Percentiles rank a stretch among this genome's conserved stretches.
phyloP scores from a whole-genome alignment of 2,888 invertebrate genomes.

The Sclerodermus sp. region DNA sequence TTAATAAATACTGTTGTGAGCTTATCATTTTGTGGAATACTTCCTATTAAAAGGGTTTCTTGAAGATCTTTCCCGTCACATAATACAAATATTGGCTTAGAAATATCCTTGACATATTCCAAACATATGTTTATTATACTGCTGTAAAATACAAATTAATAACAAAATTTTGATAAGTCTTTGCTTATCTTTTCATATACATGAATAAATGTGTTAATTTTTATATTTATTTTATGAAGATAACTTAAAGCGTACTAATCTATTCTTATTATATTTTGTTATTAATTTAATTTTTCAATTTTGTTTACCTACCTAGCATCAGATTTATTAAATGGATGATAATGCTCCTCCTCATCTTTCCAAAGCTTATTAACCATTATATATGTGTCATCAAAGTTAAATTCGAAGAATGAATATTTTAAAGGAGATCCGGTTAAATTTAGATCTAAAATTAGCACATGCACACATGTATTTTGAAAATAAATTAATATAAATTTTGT shows the following conservation, averaged over 20 bases:
- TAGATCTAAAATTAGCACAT: conserved; percentile 9
- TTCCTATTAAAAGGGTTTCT: conserved; percentile 28
- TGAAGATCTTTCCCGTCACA: conserved; percentile 31
- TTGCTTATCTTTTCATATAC: no score
- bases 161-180: no score
- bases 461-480: no score
- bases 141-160: conserved; percentile 21
- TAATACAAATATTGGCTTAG: conserved; percentile 32
- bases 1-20: conserved; percentile 30
- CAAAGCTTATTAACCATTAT: conserved; percentile 25
- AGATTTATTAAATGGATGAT: conserved; percentile 27
- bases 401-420: conserved; percentile 32
- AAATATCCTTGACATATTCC: conserved; percentile 17
- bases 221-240: neutral
- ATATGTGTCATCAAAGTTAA: conserved; percentile 29
- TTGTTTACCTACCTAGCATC: conserved; percentile 33
- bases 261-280: neutral
- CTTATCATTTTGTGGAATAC: conserved; percentile 18
- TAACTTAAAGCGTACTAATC: neutral
- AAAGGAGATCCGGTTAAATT: conserved; percentile 42
- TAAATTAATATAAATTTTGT: no score
- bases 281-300: no score
- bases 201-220: no score
- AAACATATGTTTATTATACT: conserved; percentile 27
- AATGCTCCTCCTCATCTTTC: conserved; percentile 32